Evolutionary conservation across 1,140 invertebrate genomes (phyloP).

Genomic region (Ceratina australensis): DNA sequence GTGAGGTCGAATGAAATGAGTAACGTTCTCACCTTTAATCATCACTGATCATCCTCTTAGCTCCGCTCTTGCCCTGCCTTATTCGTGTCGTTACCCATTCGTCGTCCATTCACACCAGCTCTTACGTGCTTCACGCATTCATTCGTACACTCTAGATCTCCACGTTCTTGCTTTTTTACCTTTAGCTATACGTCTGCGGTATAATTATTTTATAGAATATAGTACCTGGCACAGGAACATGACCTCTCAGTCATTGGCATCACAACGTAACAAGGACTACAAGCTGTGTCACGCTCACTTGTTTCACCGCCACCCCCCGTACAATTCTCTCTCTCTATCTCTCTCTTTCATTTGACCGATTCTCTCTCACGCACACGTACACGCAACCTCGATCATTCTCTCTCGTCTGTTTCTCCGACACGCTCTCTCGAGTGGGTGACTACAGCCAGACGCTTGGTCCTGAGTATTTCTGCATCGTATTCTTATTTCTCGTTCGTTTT

Average conservation of each 20-base stretch:
- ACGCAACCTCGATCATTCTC: neutral
- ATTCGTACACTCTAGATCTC: neutral
- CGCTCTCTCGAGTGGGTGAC: conserved; percentile 67
- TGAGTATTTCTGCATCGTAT: conserved; percentile 78
- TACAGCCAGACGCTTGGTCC: conserved; percentile 79
- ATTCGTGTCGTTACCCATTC: neutral
- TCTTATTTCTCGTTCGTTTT: conserved; percentile 8
- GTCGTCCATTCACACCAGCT: conserved; percentile 1
- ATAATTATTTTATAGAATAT: conserved; percentile 78
- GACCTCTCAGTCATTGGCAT: conserved; percentile 80
- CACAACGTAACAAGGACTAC: conserved; percentile 80
- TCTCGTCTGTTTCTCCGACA: neutral
- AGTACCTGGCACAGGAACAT: conserved; percentile 81
- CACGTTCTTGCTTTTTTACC: conserved; percentile 42
- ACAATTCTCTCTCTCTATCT: neutral
- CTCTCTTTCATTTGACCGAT: neutral
- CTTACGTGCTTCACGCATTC: neutral
- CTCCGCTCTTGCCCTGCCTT: conserved; percentile 17
- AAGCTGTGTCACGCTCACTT: conserved; percentile 74
- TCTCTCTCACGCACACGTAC: neutral
- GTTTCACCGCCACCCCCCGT: conserved; percentile 1
- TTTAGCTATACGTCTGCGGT: conserved; percentile 70
- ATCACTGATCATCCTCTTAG: conserved; percentile 1
- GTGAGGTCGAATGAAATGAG: conserved; percentile 67
- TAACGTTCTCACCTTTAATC: conserved; percentile 32